phyloP scores from a whole-genome alignment of 2,888 invertebrate genomes.

The Monochamus alternatus region DNA sequence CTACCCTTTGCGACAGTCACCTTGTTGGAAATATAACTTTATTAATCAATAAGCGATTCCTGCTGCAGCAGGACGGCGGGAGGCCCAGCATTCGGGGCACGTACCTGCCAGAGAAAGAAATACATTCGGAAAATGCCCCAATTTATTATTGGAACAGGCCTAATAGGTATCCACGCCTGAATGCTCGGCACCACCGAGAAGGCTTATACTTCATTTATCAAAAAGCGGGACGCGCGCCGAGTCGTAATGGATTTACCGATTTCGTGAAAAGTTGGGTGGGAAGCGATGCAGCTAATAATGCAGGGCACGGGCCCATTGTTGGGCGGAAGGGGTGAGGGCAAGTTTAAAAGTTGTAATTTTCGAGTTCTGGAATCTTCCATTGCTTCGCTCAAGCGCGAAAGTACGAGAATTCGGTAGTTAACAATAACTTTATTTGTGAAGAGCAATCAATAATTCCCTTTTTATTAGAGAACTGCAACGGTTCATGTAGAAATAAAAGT shows the following conservation, averaged over 20 bases:
- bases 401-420: background rate
- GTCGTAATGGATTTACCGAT: slow-evolving; percentile 34
- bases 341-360: slow-evolving; percentile 32
- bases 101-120: slow-evolving; percentile 55
- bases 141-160: slow-evolving; percentile 57
- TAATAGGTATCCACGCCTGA: slow-evolving; percentile 57
- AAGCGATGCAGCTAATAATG: slow-evolving; percentile 31
- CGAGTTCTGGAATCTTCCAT: slow-evolving; percentile 6
- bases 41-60: slow-evolving; percentile 52
- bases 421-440: too few species aligned
- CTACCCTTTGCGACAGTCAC: too few species aligned
- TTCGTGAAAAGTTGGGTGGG: slow-evolving; percentile 29
- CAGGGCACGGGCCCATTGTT: slow-evolving; percentile 20
- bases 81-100: slow-evolving; percentile 54
- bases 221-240: slow-evolving; percentile 30
- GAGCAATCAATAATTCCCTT: too few species aligned
- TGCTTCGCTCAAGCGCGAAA: background rate
- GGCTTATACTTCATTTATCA: slow-evolving; percentile 54
- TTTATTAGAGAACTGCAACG: too few species aligned
- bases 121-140: slow-evolving; percentile 57
- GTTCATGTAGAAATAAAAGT: too few species aligned
- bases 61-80: slow-evolving; percentile 34
- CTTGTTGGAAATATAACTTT: slow-evolving; percentile 20
- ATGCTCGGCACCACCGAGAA: slow-evolving; percentile 40
- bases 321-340: background rate